Percentiles rank a stretch among this genome's conserved stretches.
These are phyloP conservation scores for Micromussa lordhowensis DNA, from an alignment of 92 coral and sea anemone species.

Conservation along the genomic window DNA sequence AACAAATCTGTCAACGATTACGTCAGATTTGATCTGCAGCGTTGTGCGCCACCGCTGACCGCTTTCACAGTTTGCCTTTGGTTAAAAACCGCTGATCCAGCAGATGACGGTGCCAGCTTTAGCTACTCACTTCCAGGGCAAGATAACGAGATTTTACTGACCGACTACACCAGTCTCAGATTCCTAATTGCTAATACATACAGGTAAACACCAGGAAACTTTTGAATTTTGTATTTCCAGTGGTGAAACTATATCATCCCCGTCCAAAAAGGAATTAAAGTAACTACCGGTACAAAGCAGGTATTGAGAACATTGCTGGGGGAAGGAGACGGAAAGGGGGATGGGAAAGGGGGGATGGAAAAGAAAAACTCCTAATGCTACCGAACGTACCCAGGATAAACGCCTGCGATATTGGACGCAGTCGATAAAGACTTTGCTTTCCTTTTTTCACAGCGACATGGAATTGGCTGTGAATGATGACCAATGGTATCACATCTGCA, in stretches of 20 bases:
- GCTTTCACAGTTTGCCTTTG: constrained; percentile 34
- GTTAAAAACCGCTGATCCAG: background rate
- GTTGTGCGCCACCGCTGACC: constrained; percentile 2
- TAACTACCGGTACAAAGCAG: too few relatives aligned
- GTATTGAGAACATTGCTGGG: too few relatives aligned
- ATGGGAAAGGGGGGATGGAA: too few relatives aligned
- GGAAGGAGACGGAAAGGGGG: too few relatives aligned
- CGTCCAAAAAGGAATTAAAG: too few relatives aligned
- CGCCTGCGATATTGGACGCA: too few relatives aligned
- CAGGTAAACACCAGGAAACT: background rate
- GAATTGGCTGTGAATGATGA: background rate
- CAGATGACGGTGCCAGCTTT: background rate
- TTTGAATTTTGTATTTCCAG: too few relatives aligned
- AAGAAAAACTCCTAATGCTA: too few relatives aligned
- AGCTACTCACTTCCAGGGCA: constrained; percentile 26
- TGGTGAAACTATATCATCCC: too few relatives aligned
- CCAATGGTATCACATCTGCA: constrained; percentile 1
- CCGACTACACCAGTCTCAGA: constrained; percentile 7
- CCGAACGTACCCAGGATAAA: too few relatives aligned
- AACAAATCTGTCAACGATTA: background rate
- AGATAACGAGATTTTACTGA: constrained; percentile 17
- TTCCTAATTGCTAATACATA: background rate
- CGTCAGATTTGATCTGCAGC: background rate
- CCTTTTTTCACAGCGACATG: background rate
- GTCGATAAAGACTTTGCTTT: background rate